These are phyloP conservation scores for Ispidina picta DNA, from an alignment of 2,797 vertebrate genomes.

Conservation along the genomic window DNA sequence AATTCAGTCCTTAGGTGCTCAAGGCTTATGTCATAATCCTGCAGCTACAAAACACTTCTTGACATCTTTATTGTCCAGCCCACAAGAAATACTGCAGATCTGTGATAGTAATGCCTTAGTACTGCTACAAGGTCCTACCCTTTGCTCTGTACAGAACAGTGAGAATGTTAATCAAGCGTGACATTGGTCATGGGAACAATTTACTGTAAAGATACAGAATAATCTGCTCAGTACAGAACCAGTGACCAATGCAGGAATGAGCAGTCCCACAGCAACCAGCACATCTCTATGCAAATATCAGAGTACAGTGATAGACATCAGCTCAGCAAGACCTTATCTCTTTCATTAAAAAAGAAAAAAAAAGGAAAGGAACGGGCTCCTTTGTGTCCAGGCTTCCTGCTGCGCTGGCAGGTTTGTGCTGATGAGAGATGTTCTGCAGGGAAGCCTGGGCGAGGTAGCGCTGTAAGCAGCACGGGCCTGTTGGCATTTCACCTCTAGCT, in stretches of 20 bases:
- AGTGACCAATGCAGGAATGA: not conserved
- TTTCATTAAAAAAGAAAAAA: not conserved
- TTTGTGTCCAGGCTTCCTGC: slow-evolving; percentile 29
- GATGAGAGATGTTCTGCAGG: slow-evolving; percentile 33
- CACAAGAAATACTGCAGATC: not conserved
- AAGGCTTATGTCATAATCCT: not conserved
- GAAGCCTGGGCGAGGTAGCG: not conserved
- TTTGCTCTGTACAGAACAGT: not conserved
- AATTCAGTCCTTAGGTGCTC: not conserved
- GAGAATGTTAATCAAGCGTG: not conserved
- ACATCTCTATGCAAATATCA: rapidly evolving
- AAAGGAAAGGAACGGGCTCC: not conserved
- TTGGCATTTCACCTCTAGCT: slow-evolving; percentile 31
- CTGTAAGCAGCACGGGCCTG: not conserved
- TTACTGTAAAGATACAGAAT: not conserved
- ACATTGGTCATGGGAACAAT: not conserved
- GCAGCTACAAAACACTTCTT: not conserved
- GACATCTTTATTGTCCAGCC: not conserved
- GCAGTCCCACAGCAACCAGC: not conserved
- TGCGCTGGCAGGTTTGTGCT: slow-evolving; percentile 8
- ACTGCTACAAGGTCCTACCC: not conserved
- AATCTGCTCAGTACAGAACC: not conserved
- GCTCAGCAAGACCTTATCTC: not conserved
- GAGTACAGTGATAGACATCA: not conserved
- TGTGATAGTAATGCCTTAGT: not conserved